Conservation (phyloP, 2,888 invertebrate genomes). For the Cataglyphis albicans region DNA sequence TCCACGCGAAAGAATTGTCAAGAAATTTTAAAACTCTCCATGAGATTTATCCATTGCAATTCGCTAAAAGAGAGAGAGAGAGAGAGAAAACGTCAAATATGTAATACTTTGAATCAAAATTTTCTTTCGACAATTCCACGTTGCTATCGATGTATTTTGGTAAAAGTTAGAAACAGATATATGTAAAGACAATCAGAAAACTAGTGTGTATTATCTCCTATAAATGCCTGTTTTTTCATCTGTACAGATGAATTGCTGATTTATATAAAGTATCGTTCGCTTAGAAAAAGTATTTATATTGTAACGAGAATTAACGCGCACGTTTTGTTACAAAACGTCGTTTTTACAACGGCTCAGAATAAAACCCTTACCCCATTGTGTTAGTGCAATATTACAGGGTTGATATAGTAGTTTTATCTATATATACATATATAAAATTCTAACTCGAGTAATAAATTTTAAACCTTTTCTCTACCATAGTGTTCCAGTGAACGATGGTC, state of each 20-base stretch:
- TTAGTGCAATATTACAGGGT: conserved; percentile 46
- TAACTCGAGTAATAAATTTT: conserved; percentile 11
- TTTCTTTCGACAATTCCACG: not conserved
- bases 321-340: conserved; percentile 13
- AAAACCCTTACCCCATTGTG: not conserved
- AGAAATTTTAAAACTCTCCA: not conserved
- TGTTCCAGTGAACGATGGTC: conserved; percentile 10
- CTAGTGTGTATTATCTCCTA: conserved; percentile 39
- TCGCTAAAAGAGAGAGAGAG: not conserved
- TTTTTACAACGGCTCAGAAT: conserved; percentile 13
- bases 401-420: conserved; percentile 17
- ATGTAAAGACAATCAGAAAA: conserved; percentile 67
- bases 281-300: not conserved
- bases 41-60: not conserved
- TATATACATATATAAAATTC: not conserved
- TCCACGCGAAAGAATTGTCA: not conserved
- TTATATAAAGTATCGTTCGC: not conserved
- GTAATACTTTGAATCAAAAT: conserved; percentile 16
- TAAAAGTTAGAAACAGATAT: conserved; percentile 1
- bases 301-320: not conserved
- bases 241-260: not conserved
- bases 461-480: conserved; percentile 27
- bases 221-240: conserved; percentile 23
- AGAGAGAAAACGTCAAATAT: not conserved
- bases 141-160: not conserved